Conservation (phyloP, 2,797 vertebrate species). For the Chaunax sp. region DNA sequence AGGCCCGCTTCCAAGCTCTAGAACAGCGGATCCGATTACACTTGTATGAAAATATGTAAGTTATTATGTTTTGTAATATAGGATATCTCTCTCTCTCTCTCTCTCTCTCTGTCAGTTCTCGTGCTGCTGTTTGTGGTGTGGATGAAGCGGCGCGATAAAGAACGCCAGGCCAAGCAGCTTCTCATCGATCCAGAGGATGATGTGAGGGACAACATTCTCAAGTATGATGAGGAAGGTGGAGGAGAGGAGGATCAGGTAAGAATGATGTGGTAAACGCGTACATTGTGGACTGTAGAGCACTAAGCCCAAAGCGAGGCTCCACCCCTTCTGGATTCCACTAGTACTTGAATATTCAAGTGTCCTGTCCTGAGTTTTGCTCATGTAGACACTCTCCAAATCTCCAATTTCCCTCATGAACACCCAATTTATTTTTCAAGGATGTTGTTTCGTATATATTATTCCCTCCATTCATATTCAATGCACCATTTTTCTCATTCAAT, state of each 20-base stretch:
- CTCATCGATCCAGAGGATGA: constrained; percentile 98
- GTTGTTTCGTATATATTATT: no score
- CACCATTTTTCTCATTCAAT: no score
- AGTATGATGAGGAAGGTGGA: constrained; percentile 98
- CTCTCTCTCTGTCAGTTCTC: constrained; percentile 82
- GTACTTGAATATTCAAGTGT: no score
- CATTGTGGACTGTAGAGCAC: background rate
- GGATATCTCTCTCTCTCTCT: constrained; percentile 17
- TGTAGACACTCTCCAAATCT: no score
- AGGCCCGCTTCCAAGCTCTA: constrained; percentile 50
- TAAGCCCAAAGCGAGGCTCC: no score
- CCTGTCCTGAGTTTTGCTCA: no score
- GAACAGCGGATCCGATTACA: constrained; percentile 69
- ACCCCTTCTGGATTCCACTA: no score
- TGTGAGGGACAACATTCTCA: constrained; percentile 96
- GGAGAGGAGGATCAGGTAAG: constrained; percentile 98
- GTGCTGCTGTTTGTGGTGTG: constrained; percentile 97
- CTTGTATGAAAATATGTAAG: constrained; percentile 59
- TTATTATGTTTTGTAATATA: constrained; percentile 58
- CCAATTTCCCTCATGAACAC: no score
- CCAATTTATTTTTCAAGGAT: no score
- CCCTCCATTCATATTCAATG: no score
- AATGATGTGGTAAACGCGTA: constrained; percentile 5
- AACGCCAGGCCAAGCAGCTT: constrained; percentile 95
- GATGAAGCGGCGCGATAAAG: constrained; percentile 98